Base-by-base conservation (phyloP, 2,797 vertebrate genomes). In the Mus caroli region DNA sequence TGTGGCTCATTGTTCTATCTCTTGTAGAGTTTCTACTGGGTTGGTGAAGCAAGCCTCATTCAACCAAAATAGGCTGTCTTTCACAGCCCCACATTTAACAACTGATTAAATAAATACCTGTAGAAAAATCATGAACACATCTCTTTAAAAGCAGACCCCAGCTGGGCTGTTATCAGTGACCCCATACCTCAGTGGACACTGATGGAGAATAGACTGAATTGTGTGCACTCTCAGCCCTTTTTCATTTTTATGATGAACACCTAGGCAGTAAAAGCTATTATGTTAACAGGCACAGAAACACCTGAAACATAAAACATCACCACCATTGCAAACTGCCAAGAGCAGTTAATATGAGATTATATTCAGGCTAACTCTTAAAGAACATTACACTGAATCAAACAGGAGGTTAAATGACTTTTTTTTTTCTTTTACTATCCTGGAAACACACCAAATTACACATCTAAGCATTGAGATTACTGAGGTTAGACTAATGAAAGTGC, bases 381-480 rank as follows among this genome's bases (percentile, higher is more conserved):
- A 99, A 98, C 99, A 99, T 99, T 99, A 99, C 99, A 99, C 99
- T 99, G 99, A 99, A 99, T 99, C 99, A 99, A 99, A 99, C 98
- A 97, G 99, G 98, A 99, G 99, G 98, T 99, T 99, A 99, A 99
- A 99, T 98, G 98, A 99, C 99, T 98, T 98, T 98, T 94, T 92
- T 24, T 62, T 26, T 62, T 62, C 91, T 97, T 97, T 99, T 98
- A 98, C 99, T 99, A 99, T 99, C 99, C 99, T 99, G 99, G 99
- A 99, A 99, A 99, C 99, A 99, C 99, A 99, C 99, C 99, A 99
- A 99, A 99, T 99, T 99, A 99, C 99, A 99, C 99, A 99, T 99
- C 99, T 99, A 26, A 52, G 64, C 34, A 54, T 86, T 86, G 34
- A 10, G 37, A 71, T 86, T 71, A n/a, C 56, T 75, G 50, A 78